These are phyloP conservation scores for Heteromormyrus szaboi DNA, from an alignment of 2,797 vertebrate species.

Conservation along the genomic window DNA sequence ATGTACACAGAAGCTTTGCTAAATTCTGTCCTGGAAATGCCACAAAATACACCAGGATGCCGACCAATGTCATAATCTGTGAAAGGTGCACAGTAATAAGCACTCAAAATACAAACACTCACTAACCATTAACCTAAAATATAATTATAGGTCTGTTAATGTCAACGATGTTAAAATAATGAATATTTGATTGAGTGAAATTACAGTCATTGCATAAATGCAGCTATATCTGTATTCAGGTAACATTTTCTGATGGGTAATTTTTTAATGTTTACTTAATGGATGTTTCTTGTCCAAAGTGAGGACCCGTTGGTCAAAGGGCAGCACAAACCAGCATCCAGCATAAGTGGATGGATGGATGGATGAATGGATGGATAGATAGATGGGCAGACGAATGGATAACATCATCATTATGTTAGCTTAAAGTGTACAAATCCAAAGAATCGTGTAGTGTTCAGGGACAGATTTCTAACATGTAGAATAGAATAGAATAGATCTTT, in stretches of 20 bases:
- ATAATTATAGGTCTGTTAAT: not conserved
- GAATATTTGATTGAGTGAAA: not conserved
- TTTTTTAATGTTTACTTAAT: not conserved
- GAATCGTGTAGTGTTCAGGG: not conserved
- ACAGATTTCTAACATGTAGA: not conserved
- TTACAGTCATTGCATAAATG: not conserved
- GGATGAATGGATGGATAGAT: not conserved
- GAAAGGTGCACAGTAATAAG: not conserved
- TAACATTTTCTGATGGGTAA: not conserved
- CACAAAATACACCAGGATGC: not conserved
- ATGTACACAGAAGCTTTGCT: not conserved
- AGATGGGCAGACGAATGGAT: not conserved
- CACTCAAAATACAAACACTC: not conserved
- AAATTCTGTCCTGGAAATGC: not conserved
- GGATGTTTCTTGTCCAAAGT: not conserved
- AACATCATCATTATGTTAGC: not conserved
- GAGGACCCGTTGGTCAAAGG: not conserved
- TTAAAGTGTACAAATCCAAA: not conserved
- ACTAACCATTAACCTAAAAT: not conserved
- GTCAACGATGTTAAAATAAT: not conserved
- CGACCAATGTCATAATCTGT: not conserved
- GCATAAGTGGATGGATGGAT: not conserved
- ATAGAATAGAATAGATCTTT: not conserved
- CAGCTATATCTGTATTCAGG: not conserved
- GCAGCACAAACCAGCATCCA: not conserved